Conservation (phyloP, 1,140 invertebrate genomes). For the Brachionus plicatilis region DNA sequence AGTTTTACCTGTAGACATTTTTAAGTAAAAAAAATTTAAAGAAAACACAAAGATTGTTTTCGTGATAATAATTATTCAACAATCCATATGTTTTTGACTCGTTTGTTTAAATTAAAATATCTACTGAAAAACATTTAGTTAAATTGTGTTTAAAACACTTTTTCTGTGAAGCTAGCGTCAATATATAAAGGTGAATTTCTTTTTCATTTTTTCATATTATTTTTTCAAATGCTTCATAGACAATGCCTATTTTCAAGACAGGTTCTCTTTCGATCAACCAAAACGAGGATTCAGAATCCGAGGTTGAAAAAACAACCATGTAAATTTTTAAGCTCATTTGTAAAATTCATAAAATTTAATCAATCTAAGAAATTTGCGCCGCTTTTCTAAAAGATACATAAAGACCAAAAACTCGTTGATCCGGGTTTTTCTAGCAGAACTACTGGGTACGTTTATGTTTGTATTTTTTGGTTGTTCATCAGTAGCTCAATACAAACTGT, state of each 20-base stretch:
- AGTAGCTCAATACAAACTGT: neutral
- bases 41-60: neutral
- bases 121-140: neutral
- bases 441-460: neutral
- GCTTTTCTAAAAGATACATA: neutral
- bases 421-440: neutral
- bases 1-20: neutral
- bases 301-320: neutral
- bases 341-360: neutral
- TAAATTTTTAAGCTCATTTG: neutral
- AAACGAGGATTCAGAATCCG: neutral
- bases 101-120: neutral
- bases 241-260: neutral
- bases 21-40: neutral
- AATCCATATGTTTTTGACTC: neutral
- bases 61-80: neutral
- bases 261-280: neutral
- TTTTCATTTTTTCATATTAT: neutral
- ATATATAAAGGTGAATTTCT: neutral
- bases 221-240: neutral
- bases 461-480: slow-evolving; percentile 22
- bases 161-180: neutral
- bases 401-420: neutral
- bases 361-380: neutral
- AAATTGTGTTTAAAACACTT: neutral